A percentile compares a stretch with the other conserved stretches of the same genome.
phyloP scores from a whole-genome alignment of 53 echinoderm and acorn worm species.

The Antedon mediterranea region DNA sequence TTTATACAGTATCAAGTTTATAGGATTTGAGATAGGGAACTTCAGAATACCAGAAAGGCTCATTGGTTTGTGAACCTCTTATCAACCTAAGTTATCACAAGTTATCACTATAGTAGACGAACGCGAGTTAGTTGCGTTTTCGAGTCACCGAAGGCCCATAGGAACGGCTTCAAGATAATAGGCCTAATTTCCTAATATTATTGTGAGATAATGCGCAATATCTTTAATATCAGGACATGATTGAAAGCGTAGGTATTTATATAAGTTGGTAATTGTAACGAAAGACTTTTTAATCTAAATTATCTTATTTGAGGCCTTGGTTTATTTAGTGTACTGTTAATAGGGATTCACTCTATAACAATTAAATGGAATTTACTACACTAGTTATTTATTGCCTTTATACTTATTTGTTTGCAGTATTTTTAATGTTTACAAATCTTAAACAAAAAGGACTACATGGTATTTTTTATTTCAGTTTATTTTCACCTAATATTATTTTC shows the following conservation, averaged over 20 bases:
- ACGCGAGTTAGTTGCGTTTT: neutral
- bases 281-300: neutral
- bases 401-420: no score
- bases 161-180: neutral
- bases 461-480: no score
- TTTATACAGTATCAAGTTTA: neutral
- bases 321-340: no score
- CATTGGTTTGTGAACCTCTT: neutral
- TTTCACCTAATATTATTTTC: no score
- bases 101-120: neutral
- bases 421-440: no score
- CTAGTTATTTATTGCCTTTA: no score
- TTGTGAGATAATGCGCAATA: neutral
- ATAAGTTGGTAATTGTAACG: no score
- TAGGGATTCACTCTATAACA: no score
- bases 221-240: neutral
- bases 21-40: neutral
- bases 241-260: neutral
- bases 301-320: neutral
- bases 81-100: neutral
- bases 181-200: neutral
- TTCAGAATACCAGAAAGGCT: neutral
- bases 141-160: neutral
- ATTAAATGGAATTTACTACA: no score
- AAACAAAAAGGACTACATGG: no score